Evolutionary conservation across 2,797 vertebrate genomes (phyloP), one percentile per base, ranked within the genome.

Genomic region (Enteromius fasciolatus): DNA sequence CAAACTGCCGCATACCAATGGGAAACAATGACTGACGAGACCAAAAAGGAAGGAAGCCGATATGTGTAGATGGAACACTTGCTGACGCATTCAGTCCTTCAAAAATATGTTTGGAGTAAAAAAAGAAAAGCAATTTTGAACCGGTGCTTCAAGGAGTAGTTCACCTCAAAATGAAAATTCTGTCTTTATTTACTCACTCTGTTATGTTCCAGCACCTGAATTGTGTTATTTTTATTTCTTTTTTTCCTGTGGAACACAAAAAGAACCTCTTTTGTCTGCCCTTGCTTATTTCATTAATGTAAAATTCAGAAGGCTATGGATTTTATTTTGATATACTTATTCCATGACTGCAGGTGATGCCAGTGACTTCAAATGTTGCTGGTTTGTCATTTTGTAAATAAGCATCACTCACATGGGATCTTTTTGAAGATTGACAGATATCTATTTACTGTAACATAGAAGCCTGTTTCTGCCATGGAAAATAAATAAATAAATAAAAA

Each of bases 1-100:
- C 70, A 82, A 82, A 82, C 70, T 66, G 70, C 33, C 1, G 48
- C 72, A 82, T 82, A 75, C 80, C 17, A 76, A 75, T 67, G 46
- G 61, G 11, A 82, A 76, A 75, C 28, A 81, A 20, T 80, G 67
- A 72, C 67, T 72, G 68, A 46, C 5, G 8, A 74, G 28, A 70
- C 25, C 41, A 66, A 73, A 81, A 64, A 36, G 46, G 14, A 11
- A 48, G 17, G 54, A 73, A 73, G 78, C 63, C 57, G 46, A 81
- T 4, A n/a, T n/a, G 57, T 73, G 17, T 31, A 50, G 57, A 81
- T 10, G 20, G 54, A 61, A 50, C 33, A 25, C 31, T 36, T 39
- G 57, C 80, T 74, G 44, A 74, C 1, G 44, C 44, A 78, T 64
- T 78, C 20, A n/a, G 63, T 67, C 76, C 76, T 78, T 52, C 31